Evolutionary conservation across 2,888 invertebrate species (phyloP), one percentile per base, ranked within the genome.

Genomic region (Phoronis australis): DNA sequence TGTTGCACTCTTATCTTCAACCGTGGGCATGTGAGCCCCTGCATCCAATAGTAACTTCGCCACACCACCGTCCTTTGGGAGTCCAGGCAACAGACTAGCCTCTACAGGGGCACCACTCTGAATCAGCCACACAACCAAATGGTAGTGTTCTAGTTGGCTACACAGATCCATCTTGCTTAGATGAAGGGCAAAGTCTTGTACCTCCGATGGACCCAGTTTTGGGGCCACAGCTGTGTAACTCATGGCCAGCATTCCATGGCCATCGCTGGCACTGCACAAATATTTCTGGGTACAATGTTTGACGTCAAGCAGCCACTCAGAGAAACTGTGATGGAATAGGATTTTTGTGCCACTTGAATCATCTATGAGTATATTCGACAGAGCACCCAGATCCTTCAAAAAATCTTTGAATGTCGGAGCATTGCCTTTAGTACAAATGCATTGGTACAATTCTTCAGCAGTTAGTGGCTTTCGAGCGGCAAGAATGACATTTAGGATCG

Each of bases 251-350:
- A 73, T 68, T 4, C 70, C 87, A 75, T 95, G 94, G 0, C 95
- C 95, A 62, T 90, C 89, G 45, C 84, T 82, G 6, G 88, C 69
- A 47, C 54, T 60, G 56, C 76, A 95, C 57, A 95, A 81, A 77
- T 92, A 96, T 63, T 92, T 88, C 62, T 92, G 87, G 1, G 95
- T 96, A 76, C 95, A 94, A 71, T 96, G 94, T 77, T 96, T 96
- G n/a, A 96, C 94, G 75, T 96, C 96, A 47, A 90, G 80, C 60
- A 96, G 79, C 96, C 96, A 96, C 71, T 89, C 88, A 23, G 92
- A 88, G 76, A 95, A 95, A 53, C 92, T 93, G 73, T 91, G 90
- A 77, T 96, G 95, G 79, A 95, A 94, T 41, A 94, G 82, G 45
- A 85, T 82, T 52, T 65, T 67, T n/a, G 63, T 65, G 4, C 61